phyloP scores from a whole-genome alignment of 2,113 vertebrate genomes.

The Microtus oregoni region DNA sequence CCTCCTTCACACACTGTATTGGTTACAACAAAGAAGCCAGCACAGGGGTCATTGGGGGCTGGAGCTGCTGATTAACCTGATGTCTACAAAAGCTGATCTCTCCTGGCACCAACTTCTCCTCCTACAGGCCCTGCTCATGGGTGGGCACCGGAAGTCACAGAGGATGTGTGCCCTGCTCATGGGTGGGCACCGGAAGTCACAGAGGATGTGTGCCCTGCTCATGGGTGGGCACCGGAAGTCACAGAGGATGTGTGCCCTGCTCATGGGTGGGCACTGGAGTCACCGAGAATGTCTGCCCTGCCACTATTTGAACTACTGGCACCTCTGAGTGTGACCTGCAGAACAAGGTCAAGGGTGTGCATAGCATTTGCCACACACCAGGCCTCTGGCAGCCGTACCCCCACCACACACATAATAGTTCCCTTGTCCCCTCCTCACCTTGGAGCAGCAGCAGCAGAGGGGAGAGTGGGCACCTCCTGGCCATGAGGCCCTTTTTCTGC shows the following conservation, averaged over 20 bases:
- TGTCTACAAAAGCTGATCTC: accelerated
- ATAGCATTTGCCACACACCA: background rate
- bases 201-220: accelerated
- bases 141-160: no score
- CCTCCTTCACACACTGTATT: background rate
- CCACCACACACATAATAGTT: no score
- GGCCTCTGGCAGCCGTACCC: background rate
- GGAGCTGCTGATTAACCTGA: background rate
- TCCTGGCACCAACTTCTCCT: conserved; percentile 17
- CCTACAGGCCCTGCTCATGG: accelerated
- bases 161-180: no score
- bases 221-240: no score
- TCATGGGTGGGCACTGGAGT: no score
- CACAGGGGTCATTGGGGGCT: background rate
- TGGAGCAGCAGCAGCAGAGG: background rate
- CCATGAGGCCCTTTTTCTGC: background rate
- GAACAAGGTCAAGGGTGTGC: background rate
- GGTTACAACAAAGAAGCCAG: conserved; percentile 13
- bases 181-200: no score
- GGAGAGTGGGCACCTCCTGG: accelerated
- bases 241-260: no score
- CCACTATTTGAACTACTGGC: background rate
- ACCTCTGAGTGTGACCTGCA: background rate
- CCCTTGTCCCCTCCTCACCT: background rate
- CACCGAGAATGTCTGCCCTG: no score